These are phyloP conservation scores for Pseudococcus jackbeardsleyi DNA, from an alignment of 2,888 invertebrate genomes.

Conservation along the genomic window DNA sequence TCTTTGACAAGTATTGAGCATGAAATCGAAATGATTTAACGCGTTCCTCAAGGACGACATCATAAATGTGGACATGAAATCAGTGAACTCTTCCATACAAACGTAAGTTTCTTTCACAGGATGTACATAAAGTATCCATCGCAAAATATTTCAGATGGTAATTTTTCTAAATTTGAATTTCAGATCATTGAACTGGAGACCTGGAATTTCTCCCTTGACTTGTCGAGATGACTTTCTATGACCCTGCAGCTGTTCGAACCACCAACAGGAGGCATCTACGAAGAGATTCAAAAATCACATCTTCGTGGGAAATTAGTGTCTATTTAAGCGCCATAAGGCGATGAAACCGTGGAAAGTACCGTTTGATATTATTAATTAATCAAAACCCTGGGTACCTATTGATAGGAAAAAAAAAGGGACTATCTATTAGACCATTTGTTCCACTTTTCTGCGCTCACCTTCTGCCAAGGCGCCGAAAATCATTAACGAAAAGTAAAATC, in stretches of 20 bases:
- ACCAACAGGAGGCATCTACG: constrained; percentile 8
- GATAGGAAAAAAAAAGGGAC: not conserved
- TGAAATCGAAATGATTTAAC: constrained; percentile 11
- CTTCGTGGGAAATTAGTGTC: not conserved
- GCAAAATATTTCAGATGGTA: not conserved
- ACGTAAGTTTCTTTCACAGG: constrained; percentile 8
- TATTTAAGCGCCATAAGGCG: not conserved
- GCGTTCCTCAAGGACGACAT: constrained; percentile 32
- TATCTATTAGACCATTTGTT: constrained; percentile 25
- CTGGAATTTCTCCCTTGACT: not conserved
- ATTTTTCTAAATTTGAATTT: not conserved
- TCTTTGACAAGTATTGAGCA: constrained; percentile 17
- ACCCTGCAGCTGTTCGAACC: not conserved
- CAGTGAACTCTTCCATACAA: constrained; percentile 27
- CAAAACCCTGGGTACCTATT: not conserved
- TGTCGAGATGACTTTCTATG: not conserved
- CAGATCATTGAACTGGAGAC: not conserved
- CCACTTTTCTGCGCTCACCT: not conserved
- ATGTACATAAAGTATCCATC: constrained; percentile 13
- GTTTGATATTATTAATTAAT: constrained; percentile 16
- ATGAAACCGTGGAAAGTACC: not conserved
- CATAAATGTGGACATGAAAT: constrained; percentile 32
- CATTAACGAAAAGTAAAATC: constrained; percentile 11
- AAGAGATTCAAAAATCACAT: constrained; percentile 3
- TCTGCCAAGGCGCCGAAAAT: not conserved